phyloP scores from a whole-genome alignment of 2,797 vertebrate genomes.

The Acanthornis magna region DNA sequence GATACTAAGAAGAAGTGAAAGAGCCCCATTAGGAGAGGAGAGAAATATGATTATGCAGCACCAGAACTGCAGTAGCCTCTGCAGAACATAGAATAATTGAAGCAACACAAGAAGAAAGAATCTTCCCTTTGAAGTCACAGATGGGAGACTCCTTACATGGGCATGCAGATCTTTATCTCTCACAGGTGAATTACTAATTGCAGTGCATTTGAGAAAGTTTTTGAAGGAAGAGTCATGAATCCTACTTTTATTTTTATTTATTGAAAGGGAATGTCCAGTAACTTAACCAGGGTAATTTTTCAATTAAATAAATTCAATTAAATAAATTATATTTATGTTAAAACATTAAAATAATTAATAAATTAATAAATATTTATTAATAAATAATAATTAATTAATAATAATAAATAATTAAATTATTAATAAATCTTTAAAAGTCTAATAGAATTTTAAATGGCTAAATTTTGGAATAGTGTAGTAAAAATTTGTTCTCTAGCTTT shows the following conservation, averaged over 20 bases:
- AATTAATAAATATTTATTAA: too few species aligned
- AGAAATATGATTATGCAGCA: background rate
- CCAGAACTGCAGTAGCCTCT: background rate
- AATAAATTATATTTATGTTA: background rate
- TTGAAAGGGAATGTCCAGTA: background rate
- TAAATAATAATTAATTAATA: too few species aligned
- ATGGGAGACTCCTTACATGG: background rate
- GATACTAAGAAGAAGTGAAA: background rate
- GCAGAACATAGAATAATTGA: background rate
- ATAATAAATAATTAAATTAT: too few species aligned
- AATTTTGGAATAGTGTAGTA: constrained; percentile 18
- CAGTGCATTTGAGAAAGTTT: constrained; percentile 33
- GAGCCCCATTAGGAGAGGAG: background rate
- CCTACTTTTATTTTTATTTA: constrained; percentile 50
- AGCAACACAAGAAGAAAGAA: background rate
- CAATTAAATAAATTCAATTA: background rate
- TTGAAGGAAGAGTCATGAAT: background rate
- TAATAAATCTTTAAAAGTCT: constrained; percentile 41
- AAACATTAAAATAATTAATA: background rate
- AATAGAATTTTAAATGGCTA: constrained; percentile 46
- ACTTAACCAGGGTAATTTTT: constrained; percentile 47
- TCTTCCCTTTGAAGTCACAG: background rate
- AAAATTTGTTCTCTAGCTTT: background rate
- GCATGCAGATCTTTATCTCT: background rate
- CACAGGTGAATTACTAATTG: constrained; percentile 41